Evolutionary conservation across 2,888 invertebrate genomes (phyloP).

Genomic region (Lycophotia porphyrea): DNA sequence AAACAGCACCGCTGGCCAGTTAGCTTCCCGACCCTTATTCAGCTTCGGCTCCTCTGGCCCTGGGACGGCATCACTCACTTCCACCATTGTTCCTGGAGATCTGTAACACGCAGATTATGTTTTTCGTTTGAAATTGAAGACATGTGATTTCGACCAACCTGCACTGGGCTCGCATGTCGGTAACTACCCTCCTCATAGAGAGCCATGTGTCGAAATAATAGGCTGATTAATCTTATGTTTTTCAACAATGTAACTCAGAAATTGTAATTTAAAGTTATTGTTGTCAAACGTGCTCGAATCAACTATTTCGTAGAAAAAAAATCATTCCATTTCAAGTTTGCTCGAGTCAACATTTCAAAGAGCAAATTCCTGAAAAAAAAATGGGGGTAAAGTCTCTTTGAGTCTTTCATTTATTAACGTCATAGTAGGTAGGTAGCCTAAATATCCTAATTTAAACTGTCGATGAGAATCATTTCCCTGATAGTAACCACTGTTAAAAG

Average conservation of each 20-base stretch:
- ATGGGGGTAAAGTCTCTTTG: neutral
- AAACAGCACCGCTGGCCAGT: constrained; percentile 94
- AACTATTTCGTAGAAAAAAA: too few species aligned
- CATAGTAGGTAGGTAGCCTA: neutral
- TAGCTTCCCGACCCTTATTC: constrained; percentile 90
- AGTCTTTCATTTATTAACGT: neutral
- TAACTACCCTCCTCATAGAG: neutral
- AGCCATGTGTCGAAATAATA: neutral
- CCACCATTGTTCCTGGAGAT: constrained; percentile 53
- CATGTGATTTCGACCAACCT: neutral
- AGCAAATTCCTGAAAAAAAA: neutral
- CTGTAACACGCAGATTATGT: constrained; percentile 15
- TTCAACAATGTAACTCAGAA: neutral
- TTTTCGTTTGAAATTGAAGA: neutral
- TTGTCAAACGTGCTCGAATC: neutral
- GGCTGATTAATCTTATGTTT: neutral
- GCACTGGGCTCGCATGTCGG: neutral
- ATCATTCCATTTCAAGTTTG: neutral
- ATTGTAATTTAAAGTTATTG: neutral
- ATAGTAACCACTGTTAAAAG: neutral
- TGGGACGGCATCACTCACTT: constrained; percentile 37
- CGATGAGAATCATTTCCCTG: neutral
- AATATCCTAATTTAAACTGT: too few species aligned
- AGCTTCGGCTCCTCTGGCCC: constrained; percentile 54
- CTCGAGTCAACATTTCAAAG: neutral